These are phyloP conservation scores for Ormyrus thymus DNA, from an alignment of 2,888 invertebrate species.

Conservation along the genomic window DNA sequence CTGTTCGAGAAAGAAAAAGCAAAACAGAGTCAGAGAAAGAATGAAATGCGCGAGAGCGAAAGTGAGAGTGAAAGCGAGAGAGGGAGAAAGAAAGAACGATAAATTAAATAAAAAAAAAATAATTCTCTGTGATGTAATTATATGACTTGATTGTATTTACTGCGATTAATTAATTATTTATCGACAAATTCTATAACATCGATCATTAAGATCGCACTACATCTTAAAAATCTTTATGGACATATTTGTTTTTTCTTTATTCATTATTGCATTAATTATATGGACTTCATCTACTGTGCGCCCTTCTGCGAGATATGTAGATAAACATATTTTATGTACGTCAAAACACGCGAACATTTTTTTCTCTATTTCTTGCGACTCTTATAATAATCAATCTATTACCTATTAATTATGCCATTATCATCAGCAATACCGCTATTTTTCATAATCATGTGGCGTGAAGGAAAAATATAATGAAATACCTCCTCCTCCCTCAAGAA, in stretches of 20 bases:
- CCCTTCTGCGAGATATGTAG: slow-evolving; percentile 44
- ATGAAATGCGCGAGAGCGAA: slow-evolving; percentile 41
- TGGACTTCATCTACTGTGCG: slow-evolving; percentile 32
- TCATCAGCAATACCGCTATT: slow-evolving; percentile 48
- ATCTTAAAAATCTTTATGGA: slow-evolving; percentile 46
- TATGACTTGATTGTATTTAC: slow-evolving; percentile 64
- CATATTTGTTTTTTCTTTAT: slow-evolving; percentile 48
- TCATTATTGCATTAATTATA: slow-evolving; percentile 50
- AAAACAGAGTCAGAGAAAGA: slow-evolving; percentile 39
- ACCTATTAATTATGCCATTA: slow-evolving; percentile 52
- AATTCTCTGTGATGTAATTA: slow-evolving; percentile 70
- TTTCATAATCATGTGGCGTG: slow-evolving; percentile 47
- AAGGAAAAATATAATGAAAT: slow-evolving; percentile 47
- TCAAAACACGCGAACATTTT: slow-evolving; percentile 42
- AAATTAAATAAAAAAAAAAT: slow-evolving; percentile 58
- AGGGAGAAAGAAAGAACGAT: slow-evolving; percentile 52
- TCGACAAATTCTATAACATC: slow-evolving; percentile 55
- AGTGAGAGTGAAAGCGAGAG: slow-evolving; percentile 41
- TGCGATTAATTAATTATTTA: slow-evolving; percentile 57
- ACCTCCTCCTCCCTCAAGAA: slow-evolving; percentile 38
- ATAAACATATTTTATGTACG: slow-evolving; percentile 45
- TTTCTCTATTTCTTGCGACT: slow-evolving; percentile 51
- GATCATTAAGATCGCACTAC: slow-evolving; percentile 54
- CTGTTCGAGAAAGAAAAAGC: slow-evolving; percentile 28
- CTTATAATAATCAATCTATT: slow-evolving; percentile 42